Evolutionary conservation across 2,113 vertebrate species (phyloP), one percentile per base, ranked within the genome.

Genomic region (Pseudonaja textilis): DNA sequence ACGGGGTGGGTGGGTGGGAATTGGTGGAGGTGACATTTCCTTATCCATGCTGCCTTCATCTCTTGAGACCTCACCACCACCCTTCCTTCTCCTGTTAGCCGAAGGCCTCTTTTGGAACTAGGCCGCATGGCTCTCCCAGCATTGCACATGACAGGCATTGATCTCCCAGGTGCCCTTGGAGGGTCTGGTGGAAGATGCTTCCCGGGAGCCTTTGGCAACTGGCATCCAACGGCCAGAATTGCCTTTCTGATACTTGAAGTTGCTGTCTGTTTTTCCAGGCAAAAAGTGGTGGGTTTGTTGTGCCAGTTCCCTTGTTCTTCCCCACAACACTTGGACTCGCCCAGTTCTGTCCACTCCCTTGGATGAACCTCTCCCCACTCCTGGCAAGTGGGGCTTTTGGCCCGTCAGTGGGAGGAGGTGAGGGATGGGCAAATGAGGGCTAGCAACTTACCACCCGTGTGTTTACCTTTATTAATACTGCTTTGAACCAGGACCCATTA

Each of bases 1-100:
- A n/a, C 2, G 2, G 18, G n/a, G 16, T 26, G 25, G 74, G 34
- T 81, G 69, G 26, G 61, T 10, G 12, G 61, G 16, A 39, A 81
- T 20, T 20, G 34, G 69, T 22, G 74, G 69, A 81, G 25, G 88
- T 52, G 89, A 93, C 94, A 39, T 91, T 95, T 93, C 94, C 95
- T 96, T 93, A 95, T 96, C 96, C 93, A 92, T 11, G n/a, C 47
- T 90, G 42, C 47, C 3, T 57, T 95, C 88, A 89, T 55, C 12
- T 50, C 85, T 50, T 23, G 29, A 56, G 54, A 90, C n/a, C 20
- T 69, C 93, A 57, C 39, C n/a, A 47, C 12, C 1, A 3, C 39
- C 69, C 8, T 81, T 39, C 69, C 1, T 42, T 22, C 74, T 81
- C 74, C 3, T 22, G 74, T 81, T 9, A 81, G 74, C 34, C 42